Percentiles rank a stretch among this genome's conserved stretches.
These are phyloP conservation scores for Salticus scenicus DNA, from an alignment of 2,888 invertebrate species.

Conservation along the genomic window DNA sequence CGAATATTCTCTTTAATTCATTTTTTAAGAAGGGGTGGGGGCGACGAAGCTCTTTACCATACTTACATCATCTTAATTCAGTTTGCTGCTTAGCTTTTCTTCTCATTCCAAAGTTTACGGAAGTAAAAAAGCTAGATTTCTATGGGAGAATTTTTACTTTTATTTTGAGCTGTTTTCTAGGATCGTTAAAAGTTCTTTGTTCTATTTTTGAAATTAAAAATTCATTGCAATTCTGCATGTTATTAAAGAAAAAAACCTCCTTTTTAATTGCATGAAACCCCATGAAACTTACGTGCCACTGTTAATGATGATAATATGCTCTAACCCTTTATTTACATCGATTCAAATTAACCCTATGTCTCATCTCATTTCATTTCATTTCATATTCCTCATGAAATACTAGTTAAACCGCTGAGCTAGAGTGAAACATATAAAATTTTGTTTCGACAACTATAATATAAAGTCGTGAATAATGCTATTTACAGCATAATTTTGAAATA, in stretches of 20 bases:
- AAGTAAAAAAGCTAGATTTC: neutral
- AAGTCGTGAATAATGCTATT: too few relatives aligned
- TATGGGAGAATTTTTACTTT: neutral
- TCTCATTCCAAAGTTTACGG: constrained; percentile 4
- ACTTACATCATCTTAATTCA: neutral
- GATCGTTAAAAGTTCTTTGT: too few relatives aligned
- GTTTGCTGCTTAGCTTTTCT: neutral
- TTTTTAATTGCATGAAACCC: neutral
- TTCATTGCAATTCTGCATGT: neutral
- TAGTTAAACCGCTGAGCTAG: too few relatives aligned
- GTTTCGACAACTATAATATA: too few relatives aligned
- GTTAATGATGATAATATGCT: neutral
- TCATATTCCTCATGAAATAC: too few relatives aligned
- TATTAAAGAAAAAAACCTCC: neutral
- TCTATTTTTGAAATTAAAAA: constrained; percentile 7
- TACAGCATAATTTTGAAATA: too few relatives aligned
- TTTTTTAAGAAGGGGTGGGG: neutral
- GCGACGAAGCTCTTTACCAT: neutral
- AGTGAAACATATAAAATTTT: too few relatives aligned
- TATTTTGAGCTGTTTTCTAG: too few relatives aligned
- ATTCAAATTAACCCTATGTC: too few relatives aligned
- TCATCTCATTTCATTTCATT: too few relatives aligned
- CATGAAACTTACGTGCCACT: neutral
- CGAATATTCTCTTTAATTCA: neutral
- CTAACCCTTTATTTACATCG: too few relatives aligned